Evolutionary conservation across 2,888 invertebrate genomes (phyloP).

Genomic region (Anodontia alba): DNA sequence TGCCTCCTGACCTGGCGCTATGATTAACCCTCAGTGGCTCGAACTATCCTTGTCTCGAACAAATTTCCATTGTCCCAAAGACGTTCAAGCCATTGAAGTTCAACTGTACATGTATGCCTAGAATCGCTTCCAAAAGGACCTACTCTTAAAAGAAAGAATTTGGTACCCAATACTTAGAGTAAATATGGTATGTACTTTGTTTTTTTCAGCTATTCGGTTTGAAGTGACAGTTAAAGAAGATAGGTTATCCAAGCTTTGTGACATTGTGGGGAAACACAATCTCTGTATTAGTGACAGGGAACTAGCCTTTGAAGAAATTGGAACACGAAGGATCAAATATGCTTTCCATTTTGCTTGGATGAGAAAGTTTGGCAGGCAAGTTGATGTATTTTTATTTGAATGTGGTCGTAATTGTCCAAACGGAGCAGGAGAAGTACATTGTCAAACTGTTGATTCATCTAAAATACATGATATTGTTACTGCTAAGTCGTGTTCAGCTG

Average conservation of each 20-base stretch:
- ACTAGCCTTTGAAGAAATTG: slow-evolving; percentile 45
- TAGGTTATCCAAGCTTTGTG: slow-evolving; percentile 39
- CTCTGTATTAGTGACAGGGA: slow-evolving; percentile 29
- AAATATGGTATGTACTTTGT: no score
- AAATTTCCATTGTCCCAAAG: no score
- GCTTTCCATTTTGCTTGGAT: slow-evolving; percentile 41
- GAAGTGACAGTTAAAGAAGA: slow-evolving; percentile 36
- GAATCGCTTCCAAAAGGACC: no score
- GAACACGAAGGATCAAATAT: slow-evolving; percentile 33
- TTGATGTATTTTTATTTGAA: slow-evolving; percentile 74
- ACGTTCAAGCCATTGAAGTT: no score
- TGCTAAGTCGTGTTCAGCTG: slow-evolving; percentile 24
- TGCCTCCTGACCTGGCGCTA: no score
- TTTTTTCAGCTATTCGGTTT: slow-evolving; percentile 43
- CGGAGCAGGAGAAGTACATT: slow-evolving; percentile 71
- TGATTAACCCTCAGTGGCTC: no score
- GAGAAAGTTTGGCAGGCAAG: slow-evolving; percentile 52
- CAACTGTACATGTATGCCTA: no score
- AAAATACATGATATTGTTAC: slow-evolving; percentile 50
- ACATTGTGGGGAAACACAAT: slow-evolving; percentile 35
- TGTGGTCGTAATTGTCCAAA: slow-evolving; percentile 81
- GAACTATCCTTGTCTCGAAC: no score
- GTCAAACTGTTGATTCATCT: slow-evolving; percentile 50
- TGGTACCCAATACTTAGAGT: no score
- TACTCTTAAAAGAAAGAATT: no score